Evolutionary conservation across 1,140 invertebrate genomes (phyloP).

Genomic region (Hylaeus volcanicus): DNA sequence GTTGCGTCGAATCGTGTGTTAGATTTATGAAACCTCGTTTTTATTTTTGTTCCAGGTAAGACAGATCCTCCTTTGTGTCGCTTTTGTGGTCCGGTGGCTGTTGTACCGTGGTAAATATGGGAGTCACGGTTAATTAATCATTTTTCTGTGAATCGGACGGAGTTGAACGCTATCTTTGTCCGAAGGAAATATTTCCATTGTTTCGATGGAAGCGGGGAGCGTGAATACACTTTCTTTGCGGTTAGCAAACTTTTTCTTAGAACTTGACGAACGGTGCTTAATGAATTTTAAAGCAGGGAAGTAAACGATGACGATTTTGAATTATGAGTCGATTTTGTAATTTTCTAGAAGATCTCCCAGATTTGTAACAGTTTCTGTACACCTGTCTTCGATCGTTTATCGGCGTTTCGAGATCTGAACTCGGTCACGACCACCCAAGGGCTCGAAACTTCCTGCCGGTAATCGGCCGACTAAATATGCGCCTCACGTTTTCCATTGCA

Average conservation of each 20-base stretch:
- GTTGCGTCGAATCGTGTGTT: not conserved
- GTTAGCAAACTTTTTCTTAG: too few species aligned
- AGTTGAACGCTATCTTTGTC: too few species aligned
- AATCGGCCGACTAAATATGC: constrained; percentile 49
- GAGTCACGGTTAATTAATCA: constrained; percentile 33
- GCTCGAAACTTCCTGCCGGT: constrained; percentile 42
- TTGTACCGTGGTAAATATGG: constrained; percentile 31
- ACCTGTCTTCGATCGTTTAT: constrained; percentile 28
- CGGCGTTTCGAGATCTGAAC: constrained; percentile 20
- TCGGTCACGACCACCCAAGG: constrained; percentile 55
- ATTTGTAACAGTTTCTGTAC: too few species aligned
- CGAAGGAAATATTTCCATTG: too few species aligned
- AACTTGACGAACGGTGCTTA: too few species aligned
- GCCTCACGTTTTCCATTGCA: constrained; percentile 25
- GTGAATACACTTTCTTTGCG: too few species aligned
- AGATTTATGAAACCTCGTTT: not conserved
- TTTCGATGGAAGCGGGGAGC: too few species aligned
- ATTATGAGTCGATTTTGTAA: too few species aligned
- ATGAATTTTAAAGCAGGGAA: too few species aligned
- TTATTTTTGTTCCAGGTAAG: constrained; percentile 42
- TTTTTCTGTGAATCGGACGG: not conserved
- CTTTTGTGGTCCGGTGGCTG: not conserved
- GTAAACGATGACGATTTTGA: too few species aligned
- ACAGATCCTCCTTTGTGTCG: not conserved
- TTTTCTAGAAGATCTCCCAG: too few species aligned